A percentile compares a stretch with the other conserved stretches of the same genome.
Conservation (phyloP, 1,140 invertebrate genomes). For the Bombus superbus region DNA sequence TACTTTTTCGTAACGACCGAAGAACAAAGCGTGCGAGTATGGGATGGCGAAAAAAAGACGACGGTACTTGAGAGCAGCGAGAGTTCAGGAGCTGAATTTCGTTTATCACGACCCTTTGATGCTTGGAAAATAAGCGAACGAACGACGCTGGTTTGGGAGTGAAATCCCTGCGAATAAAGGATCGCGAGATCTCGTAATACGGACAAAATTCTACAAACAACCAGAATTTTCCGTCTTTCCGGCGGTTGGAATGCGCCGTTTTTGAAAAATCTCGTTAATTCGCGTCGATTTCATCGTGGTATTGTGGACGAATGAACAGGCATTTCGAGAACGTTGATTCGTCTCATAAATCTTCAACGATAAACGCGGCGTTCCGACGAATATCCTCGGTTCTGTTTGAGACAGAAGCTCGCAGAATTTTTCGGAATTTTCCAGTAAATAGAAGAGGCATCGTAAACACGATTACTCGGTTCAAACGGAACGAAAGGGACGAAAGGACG, state of each 20-base stretch:
- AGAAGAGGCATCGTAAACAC: background rate
- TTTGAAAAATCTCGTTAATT: background rate
- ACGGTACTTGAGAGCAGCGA: background rate
- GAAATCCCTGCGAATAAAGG: background rate
- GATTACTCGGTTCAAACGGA: background rate
- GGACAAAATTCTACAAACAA: background rate
- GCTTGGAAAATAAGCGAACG: background rate
- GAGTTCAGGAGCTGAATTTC: background rate
- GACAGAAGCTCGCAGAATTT: background rate
- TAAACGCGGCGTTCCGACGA: background rate
- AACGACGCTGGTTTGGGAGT: background rate
- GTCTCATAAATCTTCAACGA: background rate
- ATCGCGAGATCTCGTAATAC: background rate
- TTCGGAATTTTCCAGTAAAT: background rate
- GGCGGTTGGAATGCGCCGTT: accelerated
- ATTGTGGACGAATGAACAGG: background rate
- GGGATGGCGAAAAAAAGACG: accelerated
- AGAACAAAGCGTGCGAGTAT: background rate
- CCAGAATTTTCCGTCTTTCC: background rate
- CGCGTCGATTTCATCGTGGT: background rate
- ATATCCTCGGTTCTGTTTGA: background rate
- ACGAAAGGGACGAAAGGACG: background rate
- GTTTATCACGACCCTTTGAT: background rate
- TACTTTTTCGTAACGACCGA: background rate
- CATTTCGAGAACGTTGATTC: background rate